A percentile compares a stretch with the other conserved stretches of the same genome.
Conservation (phyloP, 2,888 invertebrate species). For the Idaea straminata region DNA sequence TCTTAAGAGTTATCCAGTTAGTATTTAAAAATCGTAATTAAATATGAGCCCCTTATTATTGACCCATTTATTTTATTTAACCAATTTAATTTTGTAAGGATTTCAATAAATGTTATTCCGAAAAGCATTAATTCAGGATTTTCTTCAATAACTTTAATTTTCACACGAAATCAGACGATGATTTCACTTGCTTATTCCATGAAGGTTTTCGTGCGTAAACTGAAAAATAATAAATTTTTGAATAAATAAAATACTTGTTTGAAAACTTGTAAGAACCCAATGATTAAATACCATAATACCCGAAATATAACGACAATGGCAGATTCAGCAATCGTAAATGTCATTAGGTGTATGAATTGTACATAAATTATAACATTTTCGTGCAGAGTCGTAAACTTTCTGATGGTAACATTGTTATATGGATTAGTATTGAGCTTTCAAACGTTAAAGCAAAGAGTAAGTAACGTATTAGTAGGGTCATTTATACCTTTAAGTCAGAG, state of each 20-base stretch:
- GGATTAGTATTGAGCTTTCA: slow-evolving; percentile 53
- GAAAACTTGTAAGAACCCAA: background rate
- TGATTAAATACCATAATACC: slow-evolving; percentile 4
- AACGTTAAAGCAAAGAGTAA: slow-evolving; percentile 43
- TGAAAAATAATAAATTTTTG: too few relatives aligned
- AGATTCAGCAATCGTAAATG: slow-evolving; percentile 26
- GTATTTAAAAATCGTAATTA: background rate
- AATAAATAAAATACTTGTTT: too few relatives aligned
- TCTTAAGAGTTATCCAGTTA: background rate
- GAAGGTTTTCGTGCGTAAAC: too few relatives aligned
- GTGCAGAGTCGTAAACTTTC: slow-evolving; percentile 44
- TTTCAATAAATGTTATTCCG: too few relatives aligned
- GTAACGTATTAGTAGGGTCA: background rate
- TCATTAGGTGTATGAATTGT: slow-evolving; percentile 18
- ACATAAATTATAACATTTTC: slow-evolving; percentile 32
- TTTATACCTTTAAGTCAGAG: background rate
- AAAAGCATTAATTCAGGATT: too few relatives aligned
- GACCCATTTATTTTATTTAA: background rate
- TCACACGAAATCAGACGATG: too few relatives aligned
- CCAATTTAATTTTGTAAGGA: too few relatives aligned
- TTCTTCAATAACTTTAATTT: too few relatives aligned
- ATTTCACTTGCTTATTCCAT: too few relatives aligned
- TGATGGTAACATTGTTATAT: slow-evolving; percentile 41
- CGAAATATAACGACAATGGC: background rate
- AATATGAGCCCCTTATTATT: background rate